Evolutionary conservation across 1,140 invertebrate species (phyloP).

Genomic region (Sipha flava): DNA sequence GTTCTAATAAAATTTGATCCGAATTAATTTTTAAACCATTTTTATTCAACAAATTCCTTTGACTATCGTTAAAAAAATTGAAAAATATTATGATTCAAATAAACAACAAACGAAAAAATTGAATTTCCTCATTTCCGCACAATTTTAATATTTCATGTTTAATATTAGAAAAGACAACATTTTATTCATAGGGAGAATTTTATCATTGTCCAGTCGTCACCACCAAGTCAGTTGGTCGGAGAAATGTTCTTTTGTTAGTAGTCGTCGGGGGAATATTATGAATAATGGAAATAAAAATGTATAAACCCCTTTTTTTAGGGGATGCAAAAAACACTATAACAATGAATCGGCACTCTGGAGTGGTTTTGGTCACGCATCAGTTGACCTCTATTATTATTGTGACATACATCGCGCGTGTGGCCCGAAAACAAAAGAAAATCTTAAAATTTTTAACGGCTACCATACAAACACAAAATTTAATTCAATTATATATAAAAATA

Average conservation of each 20-base stretch:
- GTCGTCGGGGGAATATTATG: not conserved
- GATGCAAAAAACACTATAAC: not conserved
- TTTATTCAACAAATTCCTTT: not conserved
- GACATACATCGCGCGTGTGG: constrained; percentile 2
- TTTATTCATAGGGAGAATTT: not conserved
- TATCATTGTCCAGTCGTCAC: not conserved
- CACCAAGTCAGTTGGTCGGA: not conserved
- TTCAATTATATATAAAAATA: too few species aligned
- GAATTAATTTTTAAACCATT: not conserved
- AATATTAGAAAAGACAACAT: not conserved
- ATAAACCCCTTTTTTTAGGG: constrained; percentile 12
- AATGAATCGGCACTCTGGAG: constrained; percentile 19
- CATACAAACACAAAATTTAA: not conserved
- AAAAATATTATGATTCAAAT: not conserved
- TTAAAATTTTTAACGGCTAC: not conserved
- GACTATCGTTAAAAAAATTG: not conserved
- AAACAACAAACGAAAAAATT: not conserved
- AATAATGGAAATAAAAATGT: not conserved
- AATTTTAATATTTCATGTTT: not conserved
- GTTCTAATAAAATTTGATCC: not conserved
- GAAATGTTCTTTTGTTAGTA: not conserved
- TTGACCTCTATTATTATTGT: constrained; percentile 28
- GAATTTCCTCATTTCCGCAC: not conserved
- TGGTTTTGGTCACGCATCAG: constrained; percentile 26
- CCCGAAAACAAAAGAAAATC: not conserved